phyloP scores from a whole-genome alignment of 2,797 vertebrate genomes.

The Gymnodraco acuticeps region DNA sequence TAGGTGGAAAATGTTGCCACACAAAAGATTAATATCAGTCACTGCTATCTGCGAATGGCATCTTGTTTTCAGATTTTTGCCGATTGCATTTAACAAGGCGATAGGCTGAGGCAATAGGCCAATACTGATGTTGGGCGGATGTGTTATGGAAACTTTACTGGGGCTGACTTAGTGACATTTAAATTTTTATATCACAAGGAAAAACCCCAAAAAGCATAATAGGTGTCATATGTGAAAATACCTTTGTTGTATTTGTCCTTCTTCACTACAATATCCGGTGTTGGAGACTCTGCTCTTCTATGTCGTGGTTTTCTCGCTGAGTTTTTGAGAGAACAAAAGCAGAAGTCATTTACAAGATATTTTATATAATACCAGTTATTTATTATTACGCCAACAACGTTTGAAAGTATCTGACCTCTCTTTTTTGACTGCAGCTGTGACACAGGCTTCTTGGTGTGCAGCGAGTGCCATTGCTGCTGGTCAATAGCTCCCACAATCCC shows the following conservation, averaged over 20 bases:
- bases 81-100: too few species aligned
- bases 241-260: slow-evolving; percentile 97
- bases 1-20: too few species aligned
- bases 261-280: slow-evolving; percentile 94
- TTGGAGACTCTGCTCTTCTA: slow-evolving; percentile 90
- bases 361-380: background rate
- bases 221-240: slow-evolving; percentile 56
- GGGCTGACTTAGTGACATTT: background rate
- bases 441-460: slow-evolving; percentile 79
- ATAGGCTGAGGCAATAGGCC: too few species aligned
- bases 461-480: slow-evolving; percentile 85
- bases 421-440: slow-evolving; percentile 89
- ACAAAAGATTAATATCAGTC: too few species aligned
- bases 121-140: too few species aligned
- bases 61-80: too few species aligned
- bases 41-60: too few species aligned
- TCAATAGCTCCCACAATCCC: slow-evolving; percentile 90
- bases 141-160: too few species aligned
- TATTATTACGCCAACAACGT: background rate
- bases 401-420: slow-evolving; percentile 84
- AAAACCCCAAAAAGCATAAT: too few species aligned
- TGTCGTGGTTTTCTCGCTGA: slow-evolving; percentile 90
- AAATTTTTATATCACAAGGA: too few species aligned
- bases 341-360: background rate
- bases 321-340: slow-evolving; percentile 22